These are phyloP conservation scores for Oophaga pumilio DNA, from an alignment of 2,113 vertebrate species.

Conservation along the genomic window DNA sequence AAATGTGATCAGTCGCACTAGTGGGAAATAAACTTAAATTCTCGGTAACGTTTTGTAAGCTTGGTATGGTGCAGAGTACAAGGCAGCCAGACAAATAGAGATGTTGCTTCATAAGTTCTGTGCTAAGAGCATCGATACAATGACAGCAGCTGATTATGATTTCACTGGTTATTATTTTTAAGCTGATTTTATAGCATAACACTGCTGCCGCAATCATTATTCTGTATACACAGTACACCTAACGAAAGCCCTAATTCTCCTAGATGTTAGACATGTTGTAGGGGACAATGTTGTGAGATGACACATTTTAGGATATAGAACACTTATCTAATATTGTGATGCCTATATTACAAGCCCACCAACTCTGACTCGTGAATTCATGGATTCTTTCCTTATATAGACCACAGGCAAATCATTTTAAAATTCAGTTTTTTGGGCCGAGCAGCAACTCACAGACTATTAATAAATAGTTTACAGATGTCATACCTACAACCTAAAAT, in stretches of 20 bases:
- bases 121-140: background rate
- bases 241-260: too few relatives aligned
- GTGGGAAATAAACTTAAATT: fast-evolving
- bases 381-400: too few relatives aligned
- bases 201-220: background rate
- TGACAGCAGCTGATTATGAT: background rate
- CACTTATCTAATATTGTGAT: too few relatives aligned
- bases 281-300: too few relatives aligned
- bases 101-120: conserved; percentile 55
- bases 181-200: background rate
- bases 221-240: background rate
- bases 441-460: too few relatives aligned
- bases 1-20: background rate
- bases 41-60: background rate
- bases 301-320: too few relatives aligned
- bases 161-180: background rate
- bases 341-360: too few relatives aligned
- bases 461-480: too few relatives aligned
- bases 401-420: too few relatives aligned
- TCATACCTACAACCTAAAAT: too few relatives aligned
- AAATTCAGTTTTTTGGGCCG: too few relatives aligned
- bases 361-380: too few relatives aligned
- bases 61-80: conserved; percentile 8
- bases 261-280: background rate
- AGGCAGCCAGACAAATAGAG: conserved; percentile 40